Conservation (phyloP, 1,140 invertebrate genomes). For the Periplaneta americana region DNA sequence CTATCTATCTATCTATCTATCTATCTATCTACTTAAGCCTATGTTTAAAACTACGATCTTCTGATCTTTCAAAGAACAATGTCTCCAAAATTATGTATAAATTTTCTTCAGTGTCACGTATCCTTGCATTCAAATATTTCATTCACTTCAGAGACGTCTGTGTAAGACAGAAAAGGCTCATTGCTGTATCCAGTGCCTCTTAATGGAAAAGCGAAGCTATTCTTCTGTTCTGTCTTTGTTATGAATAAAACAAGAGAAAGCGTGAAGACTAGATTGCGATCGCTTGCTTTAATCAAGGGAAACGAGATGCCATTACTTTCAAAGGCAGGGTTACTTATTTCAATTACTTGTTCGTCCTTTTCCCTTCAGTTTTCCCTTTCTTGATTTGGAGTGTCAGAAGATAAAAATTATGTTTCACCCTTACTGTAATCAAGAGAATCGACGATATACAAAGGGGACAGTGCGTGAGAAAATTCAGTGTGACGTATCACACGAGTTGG, state of each 20-base stretch:
- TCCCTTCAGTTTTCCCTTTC: not conserved
- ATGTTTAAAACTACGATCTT: no score
- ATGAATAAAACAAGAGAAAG: not conserved
- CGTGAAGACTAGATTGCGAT: not conserved
- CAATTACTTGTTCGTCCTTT: not conserved
- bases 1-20: no score
- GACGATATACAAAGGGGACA: not conserved
- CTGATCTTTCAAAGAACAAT: no score
- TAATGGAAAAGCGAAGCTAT: not conserved
- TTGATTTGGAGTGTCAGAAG: not conserved
- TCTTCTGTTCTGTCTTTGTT: not conserved
- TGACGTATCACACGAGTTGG: not conserved
- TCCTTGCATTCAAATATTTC: no score
- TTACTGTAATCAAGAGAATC: not conserved
- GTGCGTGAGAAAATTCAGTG: not conserved
- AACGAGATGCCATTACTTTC: not conserved
- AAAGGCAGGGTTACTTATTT: not conserved
- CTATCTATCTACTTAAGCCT: no score
- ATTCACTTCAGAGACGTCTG: no score
- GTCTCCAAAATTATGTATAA: no score
- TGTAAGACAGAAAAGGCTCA: no score
- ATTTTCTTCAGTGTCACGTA: no score
- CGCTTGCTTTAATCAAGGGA: not conserved
- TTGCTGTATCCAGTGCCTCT: no score
- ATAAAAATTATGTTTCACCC: not conserved